phyloP scores from a whole-genome alignment of 2,888 invertebrate genomes.

The Latrodectus elegans region DNA sequence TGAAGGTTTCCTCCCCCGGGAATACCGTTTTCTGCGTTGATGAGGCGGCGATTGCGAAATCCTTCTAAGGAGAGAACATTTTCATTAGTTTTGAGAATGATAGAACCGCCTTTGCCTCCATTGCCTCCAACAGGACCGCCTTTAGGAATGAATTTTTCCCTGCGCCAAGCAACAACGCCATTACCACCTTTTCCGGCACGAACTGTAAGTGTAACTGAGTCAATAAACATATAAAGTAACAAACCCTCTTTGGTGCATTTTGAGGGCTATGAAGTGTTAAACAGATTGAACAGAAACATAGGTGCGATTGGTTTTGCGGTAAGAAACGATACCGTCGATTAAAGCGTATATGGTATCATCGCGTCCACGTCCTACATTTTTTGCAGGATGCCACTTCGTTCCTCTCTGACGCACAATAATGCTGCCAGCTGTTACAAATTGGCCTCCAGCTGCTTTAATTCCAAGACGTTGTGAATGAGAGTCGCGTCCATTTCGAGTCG shows the following conservation, averaged over 20 bases:
- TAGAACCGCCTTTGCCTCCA: slow-evolving; percentile 18
- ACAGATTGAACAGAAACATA: too few species aligned
- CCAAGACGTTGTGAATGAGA: background rate
- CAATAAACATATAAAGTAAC: slow-evolving; percentile 6
- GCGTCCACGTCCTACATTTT: slow-evolving; percentile 20
- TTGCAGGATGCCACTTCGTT: slow-evolving; percentile 23
- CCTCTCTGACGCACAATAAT: slow-evolving; percentile 32
- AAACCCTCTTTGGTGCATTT: too few species aligned
- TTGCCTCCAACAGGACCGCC: slow-evolving; percentile 41
- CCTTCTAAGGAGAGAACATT: background rate
- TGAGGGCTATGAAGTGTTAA: too few species aligned
- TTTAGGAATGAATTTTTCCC: slow-evolving; percentile 25
- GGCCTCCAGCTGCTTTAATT: background rate
- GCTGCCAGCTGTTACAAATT: background rate
- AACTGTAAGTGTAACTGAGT: slow-evolving; percentile 3
- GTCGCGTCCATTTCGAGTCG: slow-evolving; percentile 4
- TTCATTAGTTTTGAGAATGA: background rate
- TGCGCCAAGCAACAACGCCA: slow-evolving; percentile 15
- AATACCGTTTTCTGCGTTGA: background rate
- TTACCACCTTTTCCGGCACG: slow-evolving; percentile 29
- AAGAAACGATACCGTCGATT: slow-evolving; percentile 10
- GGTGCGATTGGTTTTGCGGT: background rate
- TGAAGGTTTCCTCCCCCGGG: background rate
- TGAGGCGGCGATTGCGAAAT: background rate
- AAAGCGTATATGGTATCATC: slow-evolving; percentile 35